These are phyloP conservation scores for Phania funesta DNA, from an alignment of 2,888 invertebrate species.

Conservation along the genomic window DNA sequence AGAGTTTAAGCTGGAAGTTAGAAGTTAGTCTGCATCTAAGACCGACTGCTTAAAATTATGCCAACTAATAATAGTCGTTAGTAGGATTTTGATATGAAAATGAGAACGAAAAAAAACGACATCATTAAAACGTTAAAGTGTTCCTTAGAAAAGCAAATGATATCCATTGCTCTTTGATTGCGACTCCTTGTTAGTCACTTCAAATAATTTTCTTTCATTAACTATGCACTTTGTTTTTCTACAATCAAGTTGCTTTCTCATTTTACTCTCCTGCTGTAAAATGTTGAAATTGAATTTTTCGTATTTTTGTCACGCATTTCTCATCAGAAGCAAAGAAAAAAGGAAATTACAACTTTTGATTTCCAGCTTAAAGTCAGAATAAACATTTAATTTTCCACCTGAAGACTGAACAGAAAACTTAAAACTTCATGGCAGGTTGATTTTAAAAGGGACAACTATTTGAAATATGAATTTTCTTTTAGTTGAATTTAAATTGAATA, in stretches of 20 bases:
- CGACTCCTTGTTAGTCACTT: conserved; percentile 16
- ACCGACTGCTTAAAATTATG: too few relatives aligned
- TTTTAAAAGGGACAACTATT: conserved; percentile 6
- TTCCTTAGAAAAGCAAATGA: neutral
- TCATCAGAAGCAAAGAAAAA: conserved; percentile 15
- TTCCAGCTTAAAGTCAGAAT: conserved; percentile 8
- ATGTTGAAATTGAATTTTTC: conserved; percentile 62
- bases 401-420: neutral
- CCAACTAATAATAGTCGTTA: too few relatives aligned
- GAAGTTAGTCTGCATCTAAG: too few relatives aligned
- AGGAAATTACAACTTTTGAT: conserved; percentile 1
- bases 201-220: conserved; percentile 33
- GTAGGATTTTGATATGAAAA: too few relatives aligned
- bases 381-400: neutral
- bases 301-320: conserved; percentile 66
- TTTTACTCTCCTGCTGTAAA: neutral
- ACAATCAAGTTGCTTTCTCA: neutral
- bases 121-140: neutral
- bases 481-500: conserved; percentile 9
- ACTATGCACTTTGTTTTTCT: conserved; percentile 29
- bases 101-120: neutral
- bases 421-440: conserved; percentile 2
- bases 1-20: too few relatives aligned
- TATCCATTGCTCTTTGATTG: neutral
- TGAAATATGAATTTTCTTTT: conserved; percentile 13